Conservation (phyloP, 2,113 vertebrate species). For the Struthio camelus region DNA sequence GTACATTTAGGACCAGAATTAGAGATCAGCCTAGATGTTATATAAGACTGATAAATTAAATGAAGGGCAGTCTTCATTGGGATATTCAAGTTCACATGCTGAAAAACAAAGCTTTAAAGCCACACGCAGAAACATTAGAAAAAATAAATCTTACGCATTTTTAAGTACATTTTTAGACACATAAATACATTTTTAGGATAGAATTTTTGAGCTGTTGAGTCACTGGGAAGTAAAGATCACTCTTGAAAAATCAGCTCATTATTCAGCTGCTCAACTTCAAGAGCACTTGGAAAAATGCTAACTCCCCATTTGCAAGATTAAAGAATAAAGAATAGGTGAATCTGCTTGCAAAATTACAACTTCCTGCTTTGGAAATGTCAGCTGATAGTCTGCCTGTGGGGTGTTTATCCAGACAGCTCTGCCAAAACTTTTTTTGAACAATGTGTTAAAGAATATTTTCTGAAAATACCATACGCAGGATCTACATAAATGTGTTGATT, state of each 20-base stretch:
- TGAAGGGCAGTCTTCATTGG: neutral
- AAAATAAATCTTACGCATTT: neutral
- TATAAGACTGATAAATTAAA: neutral
- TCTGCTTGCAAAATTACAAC: neutral
- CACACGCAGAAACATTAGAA: neutral
- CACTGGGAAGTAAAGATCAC: neutral
- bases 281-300: neutral
- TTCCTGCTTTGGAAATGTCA: neutral
- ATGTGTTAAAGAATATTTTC: neutral
- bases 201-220: neutral
- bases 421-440: neutral
- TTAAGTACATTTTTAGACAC: neutral
- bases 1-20: neutral
- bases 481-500: neutral
- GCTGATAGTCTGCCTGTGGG: neutral
- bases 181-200: neutral
- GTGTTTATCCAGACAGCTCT: neutral
- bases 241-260: neutral
- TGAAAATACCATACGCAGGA: neutral
- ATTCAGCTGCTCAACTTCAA: neutral
- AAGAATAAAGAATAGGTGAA: neutral
- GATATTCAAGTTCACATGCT: neutral
- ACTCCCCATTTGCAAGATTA: neutral
- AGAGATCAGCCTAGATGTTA: neutral
- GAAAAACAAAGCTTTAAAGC: neutral